phyloP scores from a whole-genome alignment of 1,140 invertebrate species.

The Drosophila elegans region DNA sequence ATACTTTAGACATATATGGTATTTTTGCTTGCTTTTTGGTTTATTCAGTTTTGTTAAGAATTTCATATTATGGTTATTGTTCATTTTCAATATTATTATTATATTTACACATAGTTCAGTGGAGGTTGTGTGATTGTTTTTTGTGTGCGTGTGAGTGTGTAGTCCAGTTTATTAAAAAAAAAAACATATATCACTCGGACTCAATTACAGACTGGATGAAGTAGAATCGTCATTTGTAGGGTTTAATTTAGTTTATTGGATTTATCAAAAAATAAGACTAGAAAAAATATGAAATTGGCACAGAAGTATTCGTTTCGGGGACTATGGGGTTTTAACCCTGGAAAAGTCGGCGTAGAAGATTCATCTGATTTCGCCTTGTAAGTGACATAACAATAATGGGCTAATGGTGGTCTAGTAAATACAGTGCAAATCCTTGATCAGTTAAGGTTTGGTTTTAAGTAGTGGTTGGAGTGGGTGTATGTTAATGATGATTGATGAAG shows the following conservation, averaged over 20 bases:
- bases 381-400: background rate
- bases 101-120: constrained; percentile 41
- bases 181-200: background rate
- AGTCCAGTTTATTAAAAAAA: constrained; percentile 5
- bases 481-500: constrained; percentile 1
- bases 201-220: background rate
- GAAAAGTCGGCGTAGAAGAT: constrained; percentile 3
- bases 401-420: background rate
- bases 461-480: background rate
- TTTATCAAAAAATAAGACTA: constrained; percentile 27
- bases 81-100: constrained; percentile 40
- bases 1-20: constrained; percentile 26
- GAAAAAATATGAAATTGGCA: constrained; percentile 36
- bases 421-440: background rate
- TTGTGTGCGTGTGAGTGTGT: constrained; percentile 15
- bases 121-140: constrained; percentile 9
- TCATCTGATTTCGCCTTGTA: background rate
- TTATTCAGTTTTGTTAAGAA: constrained; percentile 23
- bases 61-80: constrained; percentile 43
- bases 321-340: background rate
- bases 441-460: background rate
- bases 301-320: constrained; percentile 19
- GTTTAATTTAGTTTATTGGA: background rate
- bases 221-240: background rate
- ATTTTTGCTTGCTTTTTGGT: constrained; percentile 38